These are phyloP conservation scores for Cassiopea andromeda DNA, from an alignment of 30 jellyfish, hydroid and myxozoan genomes.

Conservation along the genomic window DNA sequence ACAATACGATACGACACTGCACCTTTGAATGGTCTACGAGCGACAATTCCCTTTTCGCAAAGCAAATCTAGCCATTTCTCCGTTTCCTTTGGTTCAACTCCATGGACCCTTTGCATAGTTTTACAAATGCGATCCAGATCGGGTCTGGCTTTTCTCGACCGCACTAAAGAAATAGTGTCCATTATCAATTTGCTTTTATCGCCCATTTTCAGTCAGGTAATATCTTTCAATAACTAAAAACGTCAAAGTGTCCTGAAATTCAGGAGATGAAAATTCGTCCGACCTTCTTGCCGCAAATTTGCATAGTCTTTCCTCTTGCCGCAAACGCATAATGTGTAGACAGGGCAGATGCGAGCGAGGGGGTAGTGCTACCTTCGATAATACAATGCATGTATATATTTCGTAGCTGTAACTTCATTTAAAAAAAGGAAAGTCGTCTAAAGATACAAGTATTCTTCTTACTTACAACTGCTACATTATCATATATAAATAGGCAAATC, in stretches of 20 bases:
- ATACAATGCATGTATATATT: no score
- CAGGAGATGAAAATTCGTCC: slow-evolving; percentile 3
- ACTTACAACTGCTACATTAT: not conserved
- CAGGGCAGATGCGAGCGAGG: slow-evolving; percentile 23
- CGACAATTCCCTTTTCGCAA: slow-evolving; percentile 72
- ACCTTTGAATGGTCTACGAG: slow-evolving; percentile 80
- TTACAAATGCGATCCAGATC: slow-evolving; percentile 87
- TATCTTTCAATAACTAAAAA: not conserved
- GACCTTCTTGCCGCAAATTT: slow-evolving; percentile 58
- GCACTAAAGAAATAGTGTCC: slow-evolving; percentile 79
- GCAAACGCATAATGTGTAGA: slow-evolving; percentile 74
- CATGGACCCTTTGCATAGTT: slow-evolving; percentile 81
- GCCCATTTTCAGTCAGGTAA: slow-evolving; percentile 15
- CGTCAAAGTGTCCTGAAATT: not conserved
- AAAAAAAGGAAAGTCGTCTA: not conserved
- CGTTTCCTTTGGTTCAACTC: slow-evolving; percentile 76
- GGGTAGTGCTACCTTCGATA: not conserved
- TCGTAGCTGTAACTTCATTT: no score
- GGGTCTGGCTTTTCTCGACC: slow-evolving; percentile 90
- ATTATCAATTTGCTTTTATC: slow-evolving; percentile 59
- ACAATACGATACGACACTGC: slow-evolving; percentile 83
- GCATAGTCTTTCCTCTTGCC: slow-evolving; percentile 79
- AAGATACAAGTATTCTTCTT: not conserved
- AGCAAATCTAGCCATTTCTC: slow-evolving; percentile 69
- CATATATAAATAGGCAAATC: not conserved